A percentile compares a stretch with the other conserved stretches of the same genome.
These are phyloP conservation scores for Herpailurus yagouaroundi DNA, from an alignment of 2,113 vertebrate genomes.

Conservation along the genomic window DNA sequence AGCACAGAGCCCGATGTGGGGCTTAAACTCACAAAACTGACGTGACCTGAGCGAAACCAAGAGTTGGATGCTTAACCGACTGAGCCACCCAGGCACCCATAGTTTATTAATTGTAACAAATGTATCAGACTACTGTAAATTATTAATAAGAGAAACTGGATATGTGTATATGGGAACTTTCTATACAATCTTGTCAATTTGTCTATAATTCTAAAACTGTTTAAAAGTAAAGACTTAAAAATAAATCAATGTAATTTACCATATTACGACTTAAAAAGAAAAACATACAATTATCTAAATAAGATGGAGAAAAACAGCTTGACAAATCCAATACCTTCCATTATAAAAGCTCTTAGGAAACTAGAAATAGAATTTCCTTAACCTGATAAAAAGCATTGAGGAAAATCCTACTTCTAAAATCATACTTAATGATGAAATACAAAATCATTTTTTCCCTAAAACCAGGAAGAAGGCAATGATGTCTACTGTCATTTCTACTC, in stretches of 20 bases:
- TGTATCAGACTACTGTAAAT: background rate
- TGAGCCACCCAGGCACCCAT: background rate
- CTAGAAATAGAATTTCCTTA: background rate
- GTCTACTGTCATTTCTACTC: background rate
- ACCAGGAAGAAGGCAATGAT: background rate
- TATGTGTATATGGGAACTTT: background rate
- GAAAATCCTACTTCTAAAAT: background rate
- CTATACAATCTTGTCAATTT: background rate
- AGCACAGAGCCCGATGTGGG: too few relatives aligned
- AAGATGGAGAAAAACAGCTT: conserved; percentile 4
- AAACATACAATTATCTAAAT: background rate
- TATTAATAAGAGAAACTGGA: background rate
- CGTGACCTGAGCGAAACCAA: too few relatives aligned
- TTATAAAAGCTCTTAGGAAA: background rate
- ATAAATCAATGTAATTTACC: background rate
- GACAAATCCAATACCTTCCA: background rate
- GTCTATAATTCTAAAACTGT: background rate
- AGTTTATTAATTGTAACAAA: background rate
- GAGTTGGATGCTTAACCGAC: too few relatives aligned
- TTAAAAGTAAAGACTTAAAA: background rate
- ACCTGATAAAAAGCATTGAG: background rate
- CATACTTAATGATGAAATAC: background rate
- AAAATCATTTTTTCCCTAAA: background rate
- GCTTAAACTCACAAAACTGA: too few relatives aligned
- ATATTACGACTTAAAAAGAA: background rate